Conservation (phyloP, 2,113 vertebrate species). For the Pteronura brasiliensis region DNA sequence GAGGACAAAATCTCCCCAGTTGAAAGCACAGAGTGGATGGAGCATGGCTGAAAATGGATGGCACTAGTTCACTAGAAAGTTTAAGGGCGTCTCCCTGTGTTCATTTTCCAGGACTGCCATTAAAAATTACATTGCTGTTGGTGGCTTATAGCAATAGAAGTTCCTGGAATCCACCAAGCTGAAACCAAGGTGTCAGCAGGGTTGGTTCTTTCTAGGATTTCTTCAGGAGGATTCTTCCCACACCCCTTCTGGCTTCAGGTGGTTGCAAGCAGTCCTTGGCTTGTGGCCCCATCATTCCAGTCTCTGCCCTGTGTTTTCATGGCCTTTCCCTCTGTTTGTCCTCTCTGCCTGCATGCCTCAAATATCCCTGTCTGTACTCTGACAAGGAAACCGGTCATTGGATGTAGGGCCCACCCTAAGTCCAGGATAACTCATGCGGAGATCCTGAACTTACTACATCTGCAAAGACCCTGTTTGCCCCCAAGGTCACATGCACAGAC, state of each 20-base stretch:
- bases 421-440: background rate
- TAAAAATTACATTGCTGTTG: no score
- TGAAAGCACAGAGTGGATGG: background rate
- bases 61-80: no score
- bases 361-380: background rate
- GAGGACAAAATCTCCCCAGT: accelerated
- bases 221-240: accelerated
- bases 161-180: background rate
- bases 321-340: background rate
- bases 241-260: background rate
- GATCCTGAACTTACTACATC: background rate
- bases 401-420: no score
- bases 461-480: background rate
- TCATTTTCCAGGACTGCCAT: background rate
- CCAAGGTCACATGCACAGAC: background rate
- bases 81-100: background rate
- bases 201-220: background rate
- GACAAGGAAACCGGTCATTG: background rate
- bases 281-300: no score
- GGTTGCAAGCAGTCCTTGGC: background rate
- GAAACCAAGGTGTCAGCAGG: no score
- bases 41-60: no score
- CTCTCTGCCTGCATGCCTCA: background rate
- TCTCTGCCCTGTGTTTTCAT: background rate
- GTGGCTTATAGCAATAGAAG: background rate